Percentiles rank a stretch among this genome's conserved stretches.
These are phyloP conservation scores for Pygoscelis antarcticus DNA, from an alignment of 2,113 vertebrate species.

Conservation along the genomic window DNA sequence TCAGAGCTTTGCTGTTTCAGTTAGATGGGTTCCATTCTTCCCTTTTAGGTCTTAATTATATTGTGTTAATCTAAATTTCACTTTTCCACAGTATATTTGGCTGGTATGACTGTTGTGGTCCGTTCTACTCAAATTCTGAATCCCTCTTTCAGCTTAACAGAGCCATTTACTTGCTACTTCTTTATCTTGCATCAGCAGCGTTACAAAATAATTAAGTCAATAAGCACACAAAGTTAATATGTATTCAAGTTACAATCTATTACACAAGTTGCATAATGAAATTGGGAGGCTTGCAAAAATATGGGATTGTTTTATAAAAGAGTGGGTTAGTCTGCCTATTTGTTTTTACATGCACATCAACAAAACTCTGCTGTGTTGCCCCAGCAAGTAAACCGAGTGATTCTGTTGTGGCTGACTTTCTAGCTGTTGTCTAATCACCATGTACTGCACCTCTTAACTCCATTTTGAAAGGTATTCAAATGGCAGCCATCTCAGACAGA, in stretches of 20 bases:
- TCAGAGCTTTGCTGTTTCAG: background rate
- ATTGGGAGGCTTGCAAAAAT: background rate
- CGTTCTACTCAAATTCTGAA: background rate
- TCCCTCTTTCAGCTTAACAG: background rate
- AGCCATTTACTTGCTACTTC: background rate
- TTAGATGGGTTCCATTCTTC: background rate
- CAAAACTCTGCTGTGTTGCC: background rate
- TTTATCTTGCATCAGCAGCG: constrained; percentile 17
- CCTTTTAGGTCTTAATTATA: background rate
- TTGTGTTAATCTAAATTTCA: background rate
- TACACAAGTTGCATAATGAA: constrained; percentile 12
- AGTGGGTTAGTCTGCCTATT: background rate
- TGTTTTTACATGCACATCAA: constrained; percentile 19
- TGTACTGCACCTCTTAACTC: background rate
- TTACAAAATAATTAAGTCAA: constrained; percentile 11
- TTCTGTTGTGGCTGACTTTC: background rate
- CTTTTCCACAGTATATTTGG: background rate
- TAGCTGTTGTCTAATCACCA: background rate
- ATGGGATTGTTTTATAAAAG: background rate
- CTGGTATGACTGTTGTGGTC: background rate
- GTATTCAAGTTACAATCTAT: constrained; percentile 9
- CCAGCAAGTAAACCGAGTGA: background rate
- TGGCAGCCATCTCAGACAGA: background rate
- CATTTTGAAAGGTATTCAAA: background rate
- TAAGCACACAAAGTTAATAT: background rate